Base-by-base conservation (phyloP, 2,797 vertebrate genomes). In the Smutsia temminckii region DNA sequence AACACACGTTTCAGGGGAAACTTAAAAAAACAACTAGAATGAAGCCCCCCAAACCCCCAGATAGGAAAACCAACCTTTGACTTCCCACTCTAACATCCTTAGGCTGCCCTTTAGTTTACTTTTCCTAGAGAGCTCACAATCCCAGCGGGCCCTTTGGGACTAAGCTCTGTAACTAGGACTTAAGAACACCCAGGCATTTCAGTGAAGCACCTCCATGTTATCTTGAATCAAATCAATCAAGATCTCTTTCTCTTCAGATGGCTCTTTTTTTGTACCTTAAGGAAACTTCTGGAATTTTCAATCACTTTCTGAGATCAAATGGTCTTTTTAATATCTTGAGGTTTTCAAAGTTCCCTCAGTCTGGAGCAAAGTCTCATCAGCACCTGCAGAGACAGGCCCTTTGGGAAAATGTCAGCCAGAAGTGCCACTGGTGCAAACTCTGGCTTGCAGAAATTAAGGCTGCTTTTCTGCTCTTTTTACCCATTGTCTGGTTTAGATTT, bases 1-100 rank as follows among this genome's bases (percentile, higher is more conserved):
- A 97, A 96, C 80, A 96, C 94, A 95, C 95, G 57, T 93, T 94
- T 86, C 72, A 89, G 89, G 85, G 95, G 93, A 97, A 96, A 97
- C 93, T 94, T 75, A 80, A 95, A 97, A 95, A 79, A 85, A 55
- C 68, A 96, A 97, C 95, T 59, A 97, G 85, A 93, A 84, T 51
- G 61, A 23, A 49, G 42, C 75, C 64, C 49, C 59, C n/a, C 51
- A 94, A 29, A 18, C 75, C 46, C 85, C 80, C 64, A 80, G 89
- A 64, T 77, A 40, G 53, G 93, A 87, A 74, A 46, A 87, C 11
- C 59, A 94, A 79, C 69, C 68, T 61, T 42, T 2, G 8, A 69
- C 69, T 69, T 81, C 63, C 42, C 63, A 34, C 10, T 7, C 10
- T 7, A 51, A 20, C 12, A 25, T 63, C 49, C 20, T 81, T 27